These are phyloP conservation scores for Lysandra bellargus DNA, from an alignment of 2,888 invertebrate species.

Conservation along the genomic window DNA sequence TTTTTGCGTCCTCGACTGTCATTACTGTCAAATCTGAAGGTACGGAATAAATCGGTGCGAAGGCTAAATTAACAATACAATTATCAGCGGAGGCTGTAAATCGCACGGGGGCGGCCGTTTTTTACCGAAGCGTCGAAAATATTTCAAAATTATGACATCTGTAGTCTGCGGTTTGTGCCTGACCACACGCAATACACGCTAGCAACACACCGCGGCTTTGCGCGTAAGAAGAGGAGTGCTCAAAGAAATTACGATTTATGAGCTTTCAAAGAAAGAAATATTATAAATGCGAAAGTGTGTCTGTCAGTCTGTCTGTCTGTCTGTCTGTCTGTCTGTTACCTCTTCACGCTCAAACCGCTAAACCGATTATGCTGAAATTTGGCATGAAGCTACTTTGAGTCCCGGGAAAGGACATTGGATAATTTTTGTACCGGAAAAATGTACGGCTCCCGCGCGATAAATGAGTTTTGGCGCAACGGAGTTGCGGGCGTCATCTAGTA, in stretches of 20 bases:
- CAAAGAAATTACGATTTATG: neutral
- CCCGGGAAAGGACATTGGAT: no score
- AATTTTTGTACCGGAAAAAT: no score
- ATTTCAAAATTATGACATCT: conserved; percentile 51
- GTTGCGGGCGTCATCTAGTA: no score
- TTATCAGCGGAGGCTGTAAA: conserved; percentile 44
- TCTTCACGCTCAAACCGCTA: no score
- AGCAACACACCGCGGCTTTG: neutral
- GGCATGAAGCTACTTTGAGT: no score
- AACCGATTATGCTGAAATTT: no score
- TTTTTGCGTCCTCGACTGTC: neutral
- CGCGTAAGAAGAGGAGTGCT: neutral
- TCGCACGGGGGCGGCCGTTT: conserved; percentile 44
- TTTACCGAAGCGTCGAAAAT: conserved; percentile 43
- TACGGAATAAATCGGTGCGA: neutral
- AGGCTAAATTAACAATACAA: conserved; percentile 30
- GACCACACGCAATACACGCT: conserved; percentile 37
- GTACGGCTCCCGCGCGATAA: no score
- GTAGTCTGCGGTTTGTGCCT: conserved; percentile 38
- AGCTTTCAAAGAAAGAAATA: no score
- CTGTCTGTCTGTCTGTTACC: no score
- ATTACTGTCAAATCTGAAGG: conserved; percentile 30
- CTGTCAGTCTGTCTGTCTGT: no score
- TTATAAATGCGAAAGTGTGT: no score
- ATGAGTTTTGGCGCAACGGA: no score